phyloP scores from a whole-genome alignment of 2,888 invertebrate genomes.

The Nowickia ferox region DNA sequence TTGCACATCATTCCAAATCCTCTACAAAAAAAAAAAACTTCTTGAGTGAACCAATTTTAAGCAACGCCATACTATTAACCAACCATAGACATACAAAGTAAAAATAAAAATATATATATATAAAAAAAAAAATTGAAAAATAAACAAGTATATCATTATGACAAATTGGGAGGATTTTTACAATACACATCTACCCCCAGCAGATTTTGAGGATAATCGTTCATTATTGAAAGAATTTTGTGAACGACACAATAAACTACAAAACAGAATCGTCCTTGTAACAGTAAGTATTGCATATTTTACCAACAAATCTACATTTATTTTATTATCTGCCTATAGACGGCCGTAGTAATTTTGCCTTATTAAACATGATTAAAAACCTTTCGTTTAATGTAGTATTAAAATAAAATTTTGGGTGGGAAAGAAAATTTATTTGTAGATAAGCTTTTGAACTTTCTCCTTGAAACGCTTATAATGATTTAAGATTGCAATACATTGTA shows the following conservation, averaged over 20 bases:
- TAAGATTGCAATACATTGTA: background rate
- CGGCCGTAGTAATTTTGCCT: background rate
- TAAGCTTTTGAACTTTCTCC: background rate
- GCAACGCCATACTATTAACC: conserved; percentile 10
- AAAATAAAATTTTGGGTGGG: background rate
- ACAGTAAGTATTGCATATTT: conserved; percentile 86
- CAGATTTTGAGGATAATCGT: conserved; percentile 90
- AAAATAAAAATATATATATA: conserved; percentile 5
- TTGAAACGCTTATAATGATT: background rate
- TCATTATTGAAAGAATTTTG: conserved; percentile 89
- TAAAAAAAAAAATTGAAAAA: conserved; percentile 14
- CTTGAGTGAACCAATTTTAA: conserved; percentile 31
- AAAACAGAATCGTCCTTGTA: conserved; percentile 89
- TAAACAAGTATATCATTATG: conserved; percentile 73
- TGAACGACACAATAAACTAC: conserved; percentile 87
- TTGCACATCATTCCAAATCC: conserved; percentile 37
- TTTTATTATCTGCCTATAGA: background rate
- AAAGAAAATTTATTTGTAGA: background rate
- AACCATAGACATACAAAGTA: conserved; percentile 1
- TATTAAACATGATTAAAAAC: background rate
- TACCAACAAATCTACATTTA: background rate
- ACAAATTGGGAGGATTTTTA: conserved; percentile 94
- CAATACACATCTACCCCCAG: conserved; percentile 89
- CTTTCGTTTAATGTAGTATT: background rate
- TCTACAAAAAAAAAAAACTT: conserved; percentile 30